Evolutionary conservation across 2,113 vertebrate genomes (phyloP).

Genomic region (Anoplopoma fimbria): DNA sequence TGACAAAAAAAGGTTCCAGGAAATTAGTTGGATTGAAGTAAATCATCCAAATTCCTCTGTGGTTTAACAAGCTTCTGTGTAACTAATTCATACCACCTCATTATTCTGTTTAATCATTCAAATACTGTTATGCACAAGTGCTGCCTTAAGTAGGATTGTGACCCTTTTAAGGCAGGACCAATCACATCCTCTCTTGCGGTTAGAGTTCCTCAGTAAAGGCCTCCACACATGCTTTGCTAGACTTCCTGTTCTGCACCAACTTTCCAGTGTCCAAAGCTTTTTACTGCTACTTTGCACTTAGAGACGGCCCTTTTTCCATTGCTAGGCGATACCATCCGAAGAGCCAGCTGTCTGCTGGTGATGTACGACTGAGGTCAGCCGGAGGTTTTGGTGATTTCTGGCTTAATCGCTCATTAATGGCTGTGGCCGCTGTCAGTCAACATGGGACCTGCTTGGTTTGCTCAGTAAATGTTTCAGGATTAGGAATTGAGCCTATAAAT

Average conservation of each 20-base stretch:
- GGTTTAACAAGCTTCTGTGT: constrained; percentile 35
- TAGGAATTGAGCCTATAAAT: background rate
- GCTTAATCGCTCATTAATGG: constrained; percentile 41
- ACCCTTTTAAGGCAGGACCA: background rate
- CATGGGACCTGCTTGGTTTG: constrained; percentile 14
- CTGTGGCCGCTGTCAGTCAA: constrained; percentile 52
- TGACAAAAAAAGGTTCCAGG: too few species aligned
- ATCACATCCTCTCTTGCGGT: background rate
- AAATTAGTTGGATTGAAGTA: constrained; percentile 32
- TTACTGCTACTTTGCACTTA: constrained; percentile 13
- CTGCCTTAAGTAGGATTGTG: background rate
- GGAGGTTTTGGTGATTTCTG: constrained; percentile 32
- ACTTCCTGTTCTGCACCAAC: constrained; percentile 9
- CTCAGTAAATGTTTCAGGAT: constrained; percentile 26
- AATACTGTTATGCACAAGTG: constrained; percentile 3
- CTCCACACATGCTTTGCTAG: background rate
- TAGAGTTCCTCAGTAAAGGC: background rate
- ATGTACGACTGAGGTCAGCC: constrained; percentile 1
- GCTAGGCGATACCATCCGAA: background rate
- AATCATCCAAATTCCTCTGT: constrained; percentile 12
- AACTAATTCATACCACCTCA: background rate
- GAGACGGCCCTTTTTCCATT: constrained; percentile 4
- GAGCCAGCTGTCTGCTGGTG: constrained; percentile 2
- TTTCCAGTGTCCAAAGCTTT: constrained; percentile 3
- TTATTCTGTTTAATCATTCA: background rate